Conservation (phyloP, 2,797 vertebrate genomes). For the Clarias fuscus region DNA sequence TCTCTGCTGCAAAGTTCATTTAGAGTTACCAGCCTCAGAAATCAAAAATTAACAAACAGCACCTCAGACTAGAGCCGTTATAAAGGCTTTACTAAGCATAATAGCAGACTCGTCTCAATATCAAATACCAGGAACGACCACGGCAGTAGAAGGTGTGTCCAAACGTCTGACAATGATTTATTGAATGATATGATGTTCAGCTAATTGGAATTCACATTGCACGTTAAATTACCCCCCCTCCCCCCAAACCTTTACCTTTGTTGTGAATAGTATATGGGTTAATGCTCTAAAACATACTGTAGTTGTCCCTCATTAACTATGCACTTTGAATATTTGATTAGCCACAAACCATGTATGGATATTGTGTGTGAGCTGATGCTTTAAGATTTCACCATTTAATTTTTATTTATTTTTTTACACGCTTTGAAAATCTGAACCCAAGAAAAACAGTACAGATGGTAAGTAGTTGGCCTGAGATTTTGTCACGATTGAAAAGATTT, state of each 20-base stretch:
- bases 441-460: constrained; percentile 17
- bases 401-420: neutral
- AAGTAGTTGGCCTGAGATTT: constrained; percentile 15
- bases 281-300: neutral
- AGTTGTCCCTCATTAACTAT: neutral
- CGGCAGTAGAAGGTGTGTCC: too few relatives aligned
- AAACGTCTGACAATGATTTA: too few relatives aligned
- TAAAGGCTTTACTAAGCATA: too few relatives aligned
- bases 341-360: neutral
- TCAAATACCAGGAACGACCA: too few relatives aligned
- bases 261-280: neutral
- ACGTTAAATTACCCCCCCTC: neutral
- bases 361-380: constrained; percentile 35
- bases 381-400: neutral
- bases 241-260: too few relatives aligned
- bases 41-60: too few relatives aligned
- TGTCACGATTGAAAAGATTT: constrained; percentile 11
- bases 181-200: neutral
- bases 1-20: too few relatives aligned
- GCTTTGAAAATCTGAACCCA: neutral
- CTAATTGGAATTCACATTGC: neutral
- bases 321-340: constrained; percentile 40
- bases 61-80: too few relatives aligned
- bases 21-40: too few relatives aligned
- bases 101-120: too few relatives aligned